Percentiles rank a stretch among this genome's conserved stretches.
These are phyloP conservation scores for Tethya wilhelma DNA, from an alignment of 37 sponge, comb jelly and placozoan genomes.

Conservation along the genomic window DNA sequence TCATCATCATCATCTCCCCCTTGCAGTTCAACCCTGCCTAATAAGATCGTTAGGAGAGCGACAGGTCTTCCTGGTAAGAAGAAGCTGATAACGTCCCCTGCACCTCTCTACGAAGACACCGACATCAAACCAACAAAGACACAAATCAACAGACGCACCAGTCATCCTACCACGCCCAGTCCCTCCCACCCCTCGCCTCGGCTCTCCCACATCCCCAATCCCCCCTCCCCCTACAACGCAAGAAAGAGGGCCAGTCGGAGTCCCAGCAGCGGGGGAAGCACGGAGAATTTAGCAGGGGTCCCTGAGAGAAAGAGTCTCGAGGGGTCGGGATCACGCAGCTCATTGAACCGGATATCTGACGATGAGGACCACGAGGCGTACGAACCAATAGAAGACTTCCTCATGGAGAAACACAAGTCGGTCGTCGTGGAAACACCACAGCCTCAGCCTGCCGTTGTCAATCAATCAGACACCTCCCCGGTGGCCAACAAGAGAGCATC, in stretches of 20 bases:
- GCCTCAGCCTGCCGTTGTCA: too few species aligned
- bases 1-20: background rate
- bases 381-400: slow-evolving; percentile 12
- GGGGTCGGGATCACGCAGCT: background rate
- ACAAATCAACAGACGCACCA: background rate
- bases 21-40: background rate
- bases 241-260: background rate
- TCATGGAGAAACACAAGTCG: background rate
- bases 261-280: background rate
- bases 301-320: background rate
- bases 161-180: background rate
- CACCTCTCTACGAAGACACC: slow-evolving; percentile 10
- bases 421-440: background rate
- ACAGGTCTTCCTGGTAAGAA: background rate
- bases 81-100: background rate
- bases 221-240: background rate
- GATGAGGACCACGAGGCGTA: background rate
- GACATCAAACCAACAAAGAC: background rate
- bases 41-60: background rate
- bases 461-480: background rate
- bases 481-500: background rate
- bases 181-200: background rate
- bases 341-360: slow-evolving; percentile 15
- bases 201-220: background rate
- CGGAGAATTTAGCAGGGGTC: background rate